These are phyloP conservation scores for Drosophila eohydei DNA, from an alignment of 2,888 invertebrate genomes.

Conservation along the genomic window DNA sequence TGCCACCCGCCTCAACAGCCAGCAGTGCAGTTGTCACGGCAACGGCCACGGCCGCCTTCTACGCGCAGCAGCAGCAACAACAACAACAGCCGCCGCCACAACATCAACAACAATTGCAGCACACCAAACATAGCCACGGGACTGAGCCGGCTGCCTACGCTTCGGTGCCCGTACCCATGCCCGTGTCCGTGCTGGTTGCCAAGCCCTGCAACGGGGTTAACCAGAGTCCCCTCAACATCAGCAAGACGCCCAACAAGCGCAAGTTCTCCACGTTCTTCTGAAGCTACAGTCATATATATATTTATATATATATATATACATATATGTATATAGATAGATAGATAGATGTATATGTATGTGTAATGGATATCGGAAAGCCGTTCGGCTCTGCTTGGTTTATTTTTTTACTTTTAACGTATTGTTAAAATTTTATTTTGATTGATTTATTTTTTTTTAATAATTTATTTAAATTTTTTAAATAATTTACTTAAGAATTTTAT, in stretches of 20 bases:
- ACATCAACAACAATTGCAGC: conserved; percentile 36
- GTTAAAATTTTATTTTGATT: conserved; percentile 19
- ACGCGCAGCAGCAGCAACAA: conserved; percentile 32
- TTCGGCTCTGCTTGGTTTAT: conserved; percentile 9
- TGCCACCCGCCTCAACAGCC: conserved; percentile 72
- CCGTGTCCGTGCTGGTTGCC: conserved; percentile 67
- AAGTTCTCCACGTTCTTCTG: conserved; percentile 77
- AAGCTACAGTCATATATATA: conserved; percentile 31
- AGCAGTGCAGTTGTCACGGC: conserved; percentile 26
- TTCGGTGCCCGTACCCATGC: conserved; percentile 71
- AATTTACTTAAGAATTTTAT: conserved; percentile 7
- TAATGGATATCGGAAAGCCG: conserved; percentile 14
- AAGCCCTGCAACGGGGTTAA: conserved; percentile 60
- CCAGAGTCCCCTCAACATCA: conserved; percentile 46
- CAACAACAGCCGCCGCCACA: conserved; percentile 31
- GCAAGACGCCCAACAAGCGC: conserved; percentile 72
- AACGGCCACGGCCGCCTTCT: conserved; percentile 57
- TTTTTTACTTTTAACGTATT: conserved; percentile 13
- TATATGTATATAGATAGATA: conserved; percentile 1
- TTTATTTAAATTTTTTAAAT: conserved; percentile 25
- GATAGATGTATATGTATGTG: conserved; percentile 8
- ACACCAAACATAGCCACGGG: conserved; percentile 13
- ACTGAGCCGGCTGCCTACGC: conserved; percentile 75
- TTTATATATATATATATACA: neutral
- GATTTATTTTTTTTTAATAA: conserved; percentile 23